Evolutionary conservation across 2,113 vertebrate species (phyloP), one percentile per base, ranked within the genome.

Genomic region (Pedetes capensis): DNA sequence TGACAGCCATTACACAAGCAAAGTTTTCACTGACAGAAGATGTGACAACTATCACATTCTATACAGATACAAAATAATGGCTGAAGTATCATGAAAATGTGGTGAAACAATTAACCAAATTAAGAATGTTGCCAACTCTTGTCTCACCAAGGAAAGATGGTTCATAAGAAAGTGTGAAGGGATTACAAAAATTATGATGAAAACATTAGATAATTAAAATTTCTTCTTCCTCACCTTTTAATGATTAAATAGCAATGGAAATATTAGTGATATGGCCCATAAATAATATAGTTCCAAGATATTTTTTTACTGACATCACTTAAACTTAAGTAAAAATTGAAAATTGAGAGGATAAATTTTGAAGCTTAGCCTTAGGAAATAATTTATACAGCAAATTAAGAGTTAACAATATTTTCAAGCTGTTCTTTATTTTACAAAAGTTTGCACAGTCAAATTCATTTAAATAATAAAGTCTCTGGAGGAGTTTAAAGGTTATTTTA

Each of bases 381-480:
- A 66, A 27, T 49, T 1, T 34, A 49, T 32, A 44, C 17, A 87
- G 32, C 8, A 87, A 92, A 42, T 87, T 53, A 63, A 23, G 23
- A 82, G 59, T 89, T 68, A 88, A 85, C 34, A 72, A 78, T 64
- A 29, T 66, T 86, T 87, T 68, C 9, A 82, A 81, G 92, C 61
- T 49, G 66, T 29, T 61, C 64, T 53, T 86, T 75, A 88, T 85
- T 83, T 79, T 69, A 44, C 49, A 85, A 80, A 96, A 87, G 14
- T 87, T 69, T 51, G 1, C 17, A 53, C 25, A 61, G 74, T 75
- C 22, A 27, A 51, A 51, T 86, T 75, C 8, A 91, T 72, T 88
- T 59, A 69, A 87, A 44, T 37, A 76, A 11, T 34, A 80, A 80
- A 57, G 6, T 34, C 39, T 83, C 49, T 16, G 51, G 27, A 37